A percentile compares a stretch with the other conserved stretches of the same genome.
These are phyloP conservation scores for Cydia amplana DNA, from an alignment of 1,140 invertebrate species.

Conservation along the genomic window DNA sequence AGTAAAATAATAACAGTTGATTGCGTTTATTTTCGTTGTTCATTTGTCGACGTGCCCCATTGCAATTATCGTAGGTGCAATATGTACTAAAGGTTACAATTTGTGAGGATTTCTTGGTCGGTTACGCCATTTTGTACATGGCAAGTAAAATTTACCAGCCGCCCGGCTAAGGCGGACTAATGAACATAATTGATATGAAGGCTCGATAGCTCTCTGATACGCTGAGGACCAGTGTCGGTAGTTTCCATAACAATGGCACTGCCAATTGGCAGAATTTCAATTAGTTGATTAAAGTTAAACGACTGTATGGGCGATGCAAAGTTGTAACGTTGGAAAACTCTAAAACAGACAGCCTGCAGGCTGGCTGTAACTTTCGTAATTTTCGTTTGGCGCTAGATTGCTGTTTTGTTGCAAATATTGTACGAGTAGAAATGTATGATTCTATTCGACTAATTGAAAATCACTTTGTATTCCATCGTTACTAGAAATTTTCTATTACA, in stretches of 20 bases:
- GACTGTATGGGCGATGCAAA: not conserved
- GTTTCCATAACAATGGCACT: not conserved
- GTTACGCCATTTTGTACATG: not conserved
- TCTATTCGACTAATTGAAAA: too few species aligned
- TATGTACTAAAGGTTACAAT: not conserved
- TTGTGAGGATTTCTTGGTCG: not conserved
- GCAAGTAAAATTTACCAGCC: not conserved
- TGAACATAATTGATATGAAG: slow-evolving; percentile 32
- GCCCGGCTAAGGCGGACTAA: slow-evolving; percentile 20
- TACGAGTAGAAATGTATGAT: too few species aligned
- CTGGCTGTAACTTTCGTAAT: not conserved
- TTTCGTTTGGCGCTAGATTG: too few species aligned
- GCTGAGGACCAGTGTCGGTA: slow-evolving; percentile 7
- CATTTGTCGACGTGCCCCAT: slow-evolving; percentile 3
- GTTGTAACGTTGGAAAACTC: not conserved
- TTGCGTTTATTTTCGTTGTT: slow-evolving; percentile 3
- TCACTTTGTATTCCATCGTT: too few species aligned
- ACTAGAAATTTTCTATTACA: not conserved
- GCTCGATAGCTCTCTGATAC: slow-evolving; percentile 17
- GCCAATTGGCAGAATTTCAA: slow-evolving; percentile 8
- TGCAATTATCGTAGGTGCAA: slow-evolving; percentile 2
- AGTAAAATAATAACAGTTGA: slow-evolving; percentile 16
- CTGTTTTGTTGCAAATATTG: too few species aligned
- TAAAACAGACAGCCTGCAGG: not conserved
- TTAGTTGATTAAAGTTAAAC: not conserved